A percentile compares a stretch with the other conserved stretches of the same genome.
phyloP scores from a whole-genome alignment of 2,888 invertebrate species.

The Diabrotica balteata region DNA sequence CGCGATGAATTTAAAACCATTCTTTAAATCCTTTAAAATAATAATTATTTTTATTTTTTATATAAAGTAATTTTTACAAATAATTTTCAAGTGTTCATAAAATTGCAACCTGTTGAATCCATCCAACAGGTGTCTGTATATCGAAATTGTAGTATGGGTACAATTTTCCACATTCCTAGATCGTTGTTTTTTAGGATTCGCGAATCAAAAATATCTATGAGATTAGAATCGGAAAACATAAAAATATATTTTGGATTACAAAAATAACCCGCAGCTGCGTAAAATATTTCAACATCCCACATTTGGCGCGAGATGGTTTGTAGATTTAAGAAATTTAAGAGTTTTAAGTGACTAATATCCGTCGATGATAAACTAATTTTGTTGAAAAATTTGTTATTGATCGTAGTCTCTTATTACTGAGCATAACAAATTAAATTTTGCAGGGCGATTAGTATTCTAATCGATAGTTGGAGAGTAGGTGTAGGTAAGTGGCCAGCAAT shows the following conservation, averaged over 20 bases:
- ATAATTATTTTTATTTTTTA: no score
- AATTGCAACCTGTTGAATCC: conserved; percentile 3
- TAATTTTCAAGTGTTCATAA: no score
- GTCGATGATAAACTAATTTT: background rate
- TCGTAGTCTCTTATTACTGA: no score
- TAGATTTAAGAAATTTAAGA: conserved; percentile 10
- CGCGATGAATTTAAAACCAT: no score
- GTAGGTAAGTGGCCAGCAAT: no score
- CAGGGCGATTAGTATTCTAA: no score
- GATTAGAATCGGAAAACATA: conserved; percentile 2
- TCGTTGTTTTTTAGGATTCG: background rate
- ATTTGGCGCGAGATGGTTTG: conserved; percentile 9
- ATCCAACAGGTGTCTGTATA: conserved; percentile 11
- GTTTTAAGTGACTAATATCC: conserved; percentile 4
- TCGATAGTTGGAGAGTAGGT: no score
- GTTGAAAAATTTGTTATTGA: no score
- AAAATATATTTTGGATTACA: conserved; percentile 3
- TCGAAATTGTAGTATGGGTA: background rate
- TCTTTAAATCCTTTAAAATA: no score
- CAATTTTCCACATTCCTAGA: background rate
- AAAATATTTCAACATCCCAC: conserved; percentile 19
- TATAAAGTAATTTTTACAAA: no score
- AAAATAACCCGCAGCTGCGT: conserved; percentile 18
- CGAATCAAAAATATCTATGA: background rate
- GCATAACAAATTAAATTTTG: no score